These are phyloP conservation scores for Xenopus borealis DNA, from an alignment of 2,113 vertebrate genomes.

Conservation along the genomic window DNA sequence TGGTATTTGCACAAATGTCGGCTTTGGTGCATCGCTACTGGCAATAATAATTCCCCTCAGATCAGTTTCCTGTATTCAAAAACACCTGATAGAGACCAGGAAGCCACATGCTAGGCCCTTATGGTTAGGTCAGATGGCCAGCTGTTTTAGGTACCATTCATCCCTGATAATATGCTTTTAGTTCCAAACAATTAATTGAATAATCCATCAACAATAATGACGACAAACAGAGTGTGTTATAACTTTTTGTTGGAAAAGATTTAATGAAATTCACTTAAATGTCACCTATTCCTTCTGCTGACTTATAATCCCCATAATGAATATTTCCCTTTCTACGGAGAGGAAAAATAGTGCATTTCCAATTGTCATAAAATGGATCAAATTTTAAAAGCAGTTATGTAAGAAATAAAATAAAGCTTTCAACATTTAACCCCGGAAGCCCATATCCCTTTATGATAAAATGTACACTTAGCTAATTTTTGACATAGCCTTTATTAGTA, in stretches of 20 bases:
- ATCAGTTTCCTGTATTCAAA: no score
- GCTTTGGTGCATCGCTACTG: no score
- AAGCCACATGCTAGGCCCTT: no score
- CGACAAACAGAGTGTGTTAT: constrained; percentile 12
- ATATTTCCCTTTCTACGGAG: constrained; percentile 2
- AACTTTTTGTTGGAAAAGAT: constrained; percentile 26
- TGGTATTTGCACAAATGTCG: no score
- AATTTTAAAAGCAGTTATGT: constrained; percentile 35
- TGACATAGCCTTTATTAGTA: constrained; percentile 61
- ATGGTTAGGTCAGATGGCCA: no score
- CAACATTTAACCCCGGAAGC: constrained; percentile 48
- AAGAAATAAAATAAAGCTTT: constrained; percentile 26
- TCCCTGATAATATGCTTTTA: constrained; percentile 29
- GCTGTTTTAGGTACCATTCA: not conserved
- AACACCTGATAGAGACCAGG: no score
- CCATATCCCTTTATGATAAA: constrained; percentile 49
- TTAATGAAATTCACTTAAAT: constrained; percentile 33
- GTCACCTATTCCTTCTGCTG: constrained; percentile 8
- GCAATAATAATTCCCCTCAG: no score
- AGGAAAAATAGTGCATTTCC: constrained; percentile 35
- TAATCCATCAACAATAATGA: constrained; percentile 23
- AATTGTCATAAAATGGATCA: constrained; percentile 37
- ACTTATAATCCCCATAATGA: constrained; percentile 17
- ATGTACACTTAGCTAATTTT: constrained; percentile 59
- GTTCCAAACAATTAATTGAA: constrained; percentile 23